These are phyloP conservation scores for Ephydatia muelleri DNA, from an alignment of 37 sponge, comb jelly and placozoan species.

Conservation along the genomic window DNA sequence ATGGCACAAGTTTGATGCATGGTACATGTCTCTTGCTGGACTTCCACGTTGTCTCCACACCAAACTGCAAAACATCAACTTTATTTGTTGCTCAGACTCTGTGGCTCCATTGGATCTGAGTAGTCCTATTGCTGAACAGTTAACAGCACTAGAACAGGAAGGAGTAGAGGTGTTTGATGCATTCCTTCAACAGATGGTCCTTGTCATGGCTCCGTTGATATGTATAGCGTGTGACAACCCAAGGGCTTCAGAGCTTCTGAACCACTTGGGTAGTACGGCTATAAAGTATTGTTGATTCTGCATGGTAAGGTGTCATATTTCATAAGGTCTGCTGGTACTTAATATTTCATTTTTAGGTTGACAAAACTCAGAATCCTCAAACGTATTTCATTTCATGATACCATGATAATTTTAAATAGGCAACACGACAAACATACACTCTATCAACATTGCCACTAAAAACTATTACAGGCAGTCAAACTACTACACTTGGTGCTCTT, in stretches of 20 bases:
- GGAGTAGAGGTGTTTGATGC: constrained; percentile 23
- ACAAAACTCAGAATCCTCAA: not conserved
- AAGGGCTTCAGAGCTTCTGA: constrained; percentile 38
- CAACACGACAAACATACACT: too few relatives aligned
- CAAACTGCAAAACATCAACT: constrained; percentile 36
- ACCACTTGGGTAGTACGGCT: constrained; percentile 34
- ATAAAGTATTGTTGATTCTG: constrained; percentile 43
- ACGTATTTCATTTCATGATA: too few relatives aligned
- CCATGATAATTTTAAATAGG: too few relatives aligned
- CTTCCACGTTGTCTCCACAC: constrained; percentile 20
- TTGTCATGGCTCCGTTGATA: constrained; percentile 36
- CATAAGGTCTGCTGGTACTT: not conserved
- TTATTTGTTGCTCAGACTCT: constrained; percentile 40
- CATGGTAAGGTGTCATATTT: constrained; percentile 26
- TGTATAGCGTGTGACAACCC: constrained; percentile 32
- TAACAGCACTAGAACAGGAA: constrained; percentile 10
- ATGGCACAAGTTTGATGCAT: constrained; percentile 63
- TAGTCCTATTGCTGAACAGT: constrained; percentile 13
- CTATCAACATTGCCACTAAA: too few relatives aligned
- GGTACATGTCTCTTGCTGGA: constrained; percentile 47
- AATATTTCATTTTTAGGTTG: not conserved
- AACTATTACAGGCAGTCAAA: too few relatives aligned
- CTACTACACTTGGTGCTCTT: too few relatives aligned
- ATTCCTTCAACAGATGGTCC: constrained; percentile 8
- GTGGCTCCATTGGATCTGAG: constrained; percentile 17